Base-by-base conservation (phyloP, 92 coral and sea anemone species). In the Parazoanthus atlanticus region DNA sequence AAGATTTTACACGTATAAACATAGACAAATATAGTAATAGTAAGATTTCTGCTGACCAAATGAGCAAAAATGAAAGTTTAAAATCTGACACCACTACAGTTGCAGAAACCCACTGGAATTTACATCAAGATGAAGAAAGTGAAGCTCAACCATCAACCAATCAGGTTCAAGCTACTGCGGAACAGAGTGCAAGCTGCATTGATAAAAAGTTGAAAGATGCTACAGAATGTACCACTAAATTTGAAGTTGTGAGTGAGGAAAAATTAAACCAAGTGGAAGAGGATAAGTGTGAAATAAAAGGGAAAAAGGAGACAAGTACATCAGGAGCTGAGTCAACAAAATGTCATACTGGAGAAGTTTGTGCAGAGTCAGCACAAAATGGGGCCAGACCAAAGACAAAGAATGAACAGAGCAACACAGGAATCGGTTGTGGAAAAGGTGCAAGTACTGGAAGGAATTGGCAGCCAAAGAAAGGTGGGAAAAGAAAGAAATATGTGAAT, bases 401-500 rank as follows among this genome's bases (percentile, higher is more conserved):
- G 31, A 40, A 73, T 5, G 87, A 84, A 70, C 87, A 43, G 8
- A 84, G 29, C 54, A 84, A 46, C 41, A 67, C 4, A 75, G 52
- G 15, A 75, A 36, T 21, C 17, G 3, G 49, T 75, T n/a, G 15
- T n/a, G 77, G 66, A 84, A 84, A 41, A 69, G 36, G 15, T 31
- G 38, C 66, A 41, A 70, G 16, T 41, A 36, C 87, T 26, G 87
- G 58, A 26, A 84, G 77, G 67, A 40, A 19, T 38, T n/a, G 77
- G 78, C 64, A 69, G 64, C 66, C 87, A 70, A 84, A 43, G 28
- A 84, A 84, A 70, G 54, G 73, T 84, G 49, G 58, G 1, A 46
- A 70, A 47, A 84, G 73, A 30, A 84, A 84, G 78, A 84, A 84
- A 29, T 84, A 84, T 84, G 78, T 69, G 2, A 82, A 65, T 74